Evolutionary conservation across 2,888 invertebrate species (phyloP).

Genomic region (Eucera pruinosa): DNA sequence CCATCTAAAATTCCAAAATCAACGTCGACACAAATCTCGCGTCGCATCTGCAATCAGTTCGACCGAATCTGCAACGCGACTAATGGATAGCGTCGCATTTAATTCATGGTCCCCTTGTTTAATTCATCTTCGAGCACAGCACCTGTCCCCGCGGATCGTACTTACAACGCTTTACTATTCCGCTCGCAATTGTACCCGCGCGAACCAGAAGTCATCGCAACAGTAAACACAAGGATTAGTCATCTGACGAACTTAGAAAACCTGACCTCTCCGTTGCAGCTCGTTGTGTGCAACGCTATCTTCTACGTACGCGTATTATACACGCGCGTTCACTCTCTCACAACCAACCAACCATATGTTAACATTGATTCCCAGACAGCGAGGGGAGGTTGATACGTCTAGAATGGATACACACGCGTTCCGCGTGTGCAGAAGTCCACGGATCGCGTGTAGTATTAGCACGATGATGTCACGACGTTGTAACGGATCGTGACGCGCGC

Average conservation of each 20-base stretch:
- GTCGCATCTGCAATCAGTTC: too few species aligned
- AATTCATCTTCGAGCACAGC: constrained; percentile 14
- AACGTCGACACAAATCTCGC: too few species aligned
- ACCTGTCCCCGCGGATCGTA: constrained; percentile 13
- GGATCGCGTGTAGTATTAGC: constrained; percentile 57
- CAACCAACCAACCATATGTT: background rate
- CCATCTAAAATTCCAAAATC: too few species aligned
- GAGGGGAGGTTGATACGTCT: constrained; percentile 6
- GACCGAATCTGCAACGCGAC: too few species aligned
- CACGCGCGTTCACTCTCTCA: too few species aligned
- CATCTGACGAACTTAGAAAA: constrained; percentile 61
- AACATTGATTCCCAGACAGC: constrained; percentile 41
- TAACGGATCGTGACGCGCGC: constrained; percentile 70
- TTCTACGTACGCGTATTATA: background rate
- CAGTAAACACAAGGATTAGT: constrained; percentile 72
- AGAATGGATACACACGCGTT: background rate
- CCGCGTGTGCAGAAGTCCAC: background rate
- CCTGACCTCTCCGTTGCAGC: constrained; percentile 54
- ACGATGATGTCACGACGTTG: constrained; percentile 70
- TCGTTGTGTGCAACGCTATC: background rate
- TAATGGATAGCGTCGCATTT: background rate
- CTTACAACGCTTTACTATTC: constrained; percentile 31
- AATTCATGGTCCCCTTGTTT: background rate
- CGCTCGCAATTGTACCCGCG: constrained; percentile 31
- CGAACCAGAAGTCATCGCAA: constrained; percentile 60